Conservation (phyloP, 2,888 invertebrate species). For the Lithophane leautieri region DNA sequence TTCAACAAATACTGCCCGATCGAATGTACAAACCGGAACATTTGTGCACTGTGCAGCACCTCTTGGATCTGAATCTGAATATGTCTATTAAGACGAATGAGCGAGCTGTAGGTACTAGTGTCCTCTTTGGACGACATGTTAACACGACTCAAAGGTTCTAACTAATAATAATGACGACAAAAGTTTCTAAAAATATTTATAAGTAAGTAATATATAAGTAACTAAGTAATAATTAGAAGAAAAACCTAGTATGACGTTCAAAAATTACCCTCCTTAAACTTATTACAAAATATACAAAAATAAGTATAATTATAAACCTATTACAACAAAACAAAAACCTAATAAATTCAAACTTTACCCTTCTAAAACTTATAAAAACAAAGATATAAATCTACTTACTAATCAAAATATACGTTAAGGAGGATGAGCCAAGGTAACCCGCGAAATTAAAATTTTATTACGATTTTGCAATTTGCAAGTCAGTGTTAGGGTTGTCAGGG, state of each 20-base stretch:
- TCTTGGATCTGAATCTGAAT: background rate
- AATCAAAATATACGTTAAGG: no score
- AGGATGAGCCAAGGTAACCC: no score
- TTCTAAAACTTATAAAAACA: slow-evolving; percentile 1
- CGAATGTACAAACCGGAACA: background rate
- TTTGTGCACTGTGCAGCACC: background rate
- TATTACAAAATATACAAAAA: slow-evolving; percentile 6
- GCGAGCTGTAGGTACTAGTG: no score
- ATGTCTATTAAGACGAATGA: no score
- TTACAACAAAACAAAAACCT: background rate
- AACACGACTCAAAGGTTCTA: no score
- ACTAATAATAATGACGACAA: background rate
- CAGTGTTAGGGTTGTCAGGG: no score
- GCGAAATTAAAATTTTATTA: no score
- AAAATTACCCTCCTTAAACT: slow-evolving; percentile 23
- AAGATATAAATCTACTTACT: background rate
- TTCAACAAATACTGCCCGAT: background rate
- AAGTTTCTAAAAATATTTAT: slow-evolving; percentile 6
- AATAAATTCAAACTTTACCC: background rate
- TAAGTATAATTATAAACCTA: no score
- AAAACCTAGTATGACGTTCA: background rate
- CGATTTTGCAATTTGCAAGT: no score
- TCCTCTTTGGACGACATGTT: no score
- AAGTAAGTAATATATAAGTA: background rate
- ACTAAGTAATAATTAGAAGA: slow-evolving; percentile 9